phyloP scores from a whole-genome alignment of 2,888 invertebrate species.

The Cybosia mesomella region DNA sequence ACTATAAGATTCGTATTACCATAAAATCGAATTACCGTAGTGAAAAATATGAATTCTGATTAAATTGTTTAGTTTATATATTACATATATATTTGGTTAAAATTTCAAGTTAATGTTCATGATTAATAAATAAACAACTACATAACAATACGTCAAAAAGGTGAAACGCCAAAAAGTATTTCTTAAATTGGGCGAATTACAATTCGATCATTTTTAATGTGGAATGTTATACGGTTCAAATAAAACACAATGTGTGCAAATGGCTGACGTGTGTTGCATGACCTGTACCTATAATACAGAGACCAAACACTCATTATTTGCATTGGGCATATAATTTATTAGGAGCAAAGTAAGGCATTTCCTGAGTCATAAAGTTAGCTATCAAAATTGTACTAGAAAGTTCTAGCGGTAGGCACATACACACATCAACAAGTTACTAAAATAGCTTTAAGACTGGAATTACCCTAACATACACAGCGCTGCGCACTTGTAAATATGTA shows the following conservation, averaged over 20 bases:
- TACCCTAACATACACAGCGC: slow-evolving; percentile 55
- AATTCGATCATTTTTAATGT: not conserved
- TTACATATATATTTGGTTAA: too few relatives aligned
- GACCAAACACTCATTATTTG: slow-evolving; percentile 21
- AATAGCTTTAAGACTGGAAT: slow-evolving; percentile 47
- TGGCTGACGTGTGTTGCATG: slow-evolving; percentile 74
- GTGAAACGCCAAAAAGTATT: not conserved
- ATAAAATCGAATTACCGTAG: too few relatives aligned
- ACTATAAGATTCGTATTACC: too few relatives aligned
- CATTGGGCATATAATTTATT: slow-evolving; percentile 21
- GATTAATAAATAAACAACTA: too few relatives aligned
- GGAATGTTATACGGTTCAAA: slow-evolving; percentile 22
- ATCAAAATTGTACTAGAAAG: not conserved
- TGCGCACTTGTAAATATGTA: slow-evolving; percentile 61
- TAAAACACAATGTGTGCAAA: slow-evolving; percentile 61
- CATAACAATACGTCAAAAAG: not conserved
- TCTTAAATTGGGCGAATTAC: not conserved
- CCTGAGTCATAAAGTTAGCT: not conserved
- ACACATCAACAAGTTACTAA: slow-evolving; percentile 26
- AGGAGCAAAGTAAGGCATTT: not conserved
- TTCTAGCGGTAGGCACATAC: slow-evolving; percentile 11
- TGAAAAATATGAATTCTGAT: too few relatives aligned
- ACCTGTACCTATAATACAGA: slow-evolving; percentile 50
- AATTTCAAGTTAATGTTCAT: too few relatives aligned
- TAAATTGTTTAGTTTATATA: too few relatives aligned